Conservation (phyloP, 2,888 invertebrate genomes). For the Dynastes tityus region DNA sequence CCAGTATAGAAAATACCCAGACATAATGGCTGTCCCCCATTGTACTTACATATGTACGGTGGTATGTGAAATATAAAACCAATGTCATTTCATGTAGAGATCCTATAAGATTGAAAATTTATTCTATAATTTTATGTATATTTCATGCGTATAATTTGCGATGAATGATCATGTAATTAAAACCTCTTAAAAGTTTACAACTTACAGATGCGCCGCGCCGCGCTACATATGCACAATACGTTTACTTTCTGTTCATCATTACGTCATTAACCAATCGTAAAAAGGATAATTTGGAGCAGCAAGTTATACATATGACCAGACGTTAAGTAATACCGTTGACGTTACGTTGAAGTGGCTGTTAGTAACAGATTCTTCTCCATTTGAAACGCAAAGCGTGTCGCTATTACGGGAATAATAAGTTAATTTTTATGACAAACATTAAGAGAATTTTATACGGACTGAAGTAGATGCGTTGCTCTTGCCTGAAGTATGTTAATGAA, state of each 20-base stretch:
- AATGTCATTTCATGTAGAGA: too few relatives aligned
- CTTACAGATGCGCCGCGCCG: too few relatives aligned
- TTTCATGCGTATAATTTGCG: too few relatives aligned
- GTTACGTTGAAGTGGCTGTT: constrained; percentile 1
- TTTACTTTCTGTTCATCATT: background rate
- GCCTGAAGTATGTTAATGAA: too few relatives aligned
- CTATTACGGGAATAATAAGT: background rate
- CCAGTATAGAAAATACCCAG: too few relatives aligned
- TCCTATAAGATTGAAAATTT: too few relatives aligned
- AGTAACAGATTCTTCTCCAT: background rate
- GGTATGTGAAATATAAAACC: too few relatives aligned
- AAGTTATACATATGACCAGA: background rate
- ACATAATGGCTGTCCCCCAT: too few relatives aligned
- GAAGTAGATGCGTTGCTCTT: background rate
- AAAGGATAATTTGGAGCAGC: background rate
- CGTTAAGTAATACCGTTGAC: background rate
- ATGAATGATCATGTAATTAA: too few relatives aligned
- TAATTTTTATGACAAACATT: background rate
- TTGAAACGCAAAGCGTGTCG: background rate
- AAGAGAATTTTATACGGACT: background rate
- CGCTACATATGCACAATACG: background rate
- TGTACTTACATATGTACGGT: too few relatives aligned
- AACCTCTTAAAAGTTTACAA: too few relatives aligned
- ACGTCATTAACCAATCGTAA: background rate
- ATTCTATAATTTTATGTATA: too few relatives aligned